Conservation (phyloP, 2,888 invertebrate genomes). For the Arge pagana region DNA sequence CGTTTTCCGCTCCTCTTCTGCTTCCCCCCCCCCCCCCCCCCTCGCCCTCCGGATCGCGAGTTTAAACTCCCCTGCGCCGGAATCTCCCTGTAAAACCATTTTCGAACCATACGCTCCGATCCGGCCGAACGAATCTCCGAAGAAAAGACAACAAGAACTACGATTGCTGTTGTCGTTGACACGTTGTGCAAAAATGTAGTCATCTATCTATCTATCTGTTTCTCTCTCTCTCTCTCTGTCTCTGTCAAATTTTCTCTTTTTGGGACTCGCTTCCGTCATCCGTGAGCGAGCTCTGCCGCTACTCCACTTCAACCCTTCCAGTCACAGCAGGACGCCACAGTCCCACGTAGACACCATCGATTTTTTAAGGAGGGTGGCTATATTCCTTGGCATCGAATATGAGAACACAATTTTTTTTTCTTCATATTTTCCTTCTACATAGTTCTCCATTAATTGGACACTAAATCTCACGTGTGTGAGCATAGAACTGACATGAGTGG, state of each 20-base stretch:
- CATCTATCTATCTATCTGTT: conserved; percentile 21
- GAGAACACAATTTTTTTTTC: too few relatives aligned
- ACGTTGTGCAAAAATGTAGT: too few relatives aligned
- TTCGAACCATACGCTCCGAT: too few relatives aligned
- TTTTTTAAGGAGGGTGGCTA: too few relatives aligned
- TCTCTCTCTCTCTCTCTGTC: conserved; percentile 26
- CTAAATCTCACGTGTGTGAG: too few relatives aligned
- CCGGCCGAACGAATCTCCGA: conserved; percentile 53
- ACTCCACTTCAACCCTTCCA: neutral
- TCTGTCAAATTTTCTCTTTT: conserved; percentile 5
- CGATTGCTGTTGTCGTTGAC: conserved; percentile 23
- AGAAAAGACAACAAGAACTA: conserved; percentile 54
- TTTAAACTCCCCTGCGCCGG: neutral
- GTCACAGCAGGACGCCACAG: conserved; percentile 8
- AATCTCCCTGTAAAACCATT: too few relatives aligned
- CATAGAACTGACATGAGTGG: too few relatives aligned
- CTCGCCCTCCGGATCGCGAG: neutral
- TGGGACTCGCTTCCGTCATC: neutral
- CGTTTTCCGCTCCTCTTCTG: conserved; percentile 17
- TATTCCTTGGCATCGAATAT: too few relatives aligned
- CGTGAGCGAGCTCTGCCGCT: neutral
- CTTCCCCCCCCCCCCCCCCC: too few relatives aligned
- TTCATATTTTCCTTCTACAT: too few relatives aligned
- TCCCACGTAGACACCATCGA: conserved; percentile 22
- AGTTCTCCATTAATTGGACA: too few relatives aligned